phyloP scores from a whole-genome alignment of 2,888 invertebrate genomes.

The Drosophila histrio region DNA sequence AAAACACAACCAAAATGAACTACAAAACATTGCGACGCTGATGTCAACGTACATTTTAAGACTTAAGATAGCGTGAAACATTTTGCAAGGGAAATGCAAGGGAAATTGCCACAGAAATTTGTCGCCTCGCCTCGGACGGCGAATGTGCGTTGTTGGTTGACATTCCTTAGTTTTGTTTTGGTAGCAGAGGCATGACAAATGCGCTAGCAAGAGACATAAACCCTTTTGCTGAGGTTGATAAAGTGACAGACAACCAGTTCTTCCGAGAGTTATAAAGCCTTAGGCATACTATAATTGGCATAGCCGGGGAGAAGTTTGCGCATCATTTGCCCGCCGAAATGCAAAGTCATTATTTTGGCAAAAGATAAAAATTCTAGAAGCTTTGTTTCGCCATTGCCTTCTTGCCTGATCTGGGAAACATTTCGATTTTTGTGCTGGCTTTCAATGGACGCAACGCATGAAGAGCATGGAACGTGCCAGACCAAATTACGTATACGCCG shows the following conservation, averaged over 20 bases:
- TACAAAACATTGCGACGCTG: conserved; percentile 33
- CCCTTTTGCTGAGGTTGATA: conserved; percentile 66
- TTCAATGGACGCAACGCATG: not conserved
- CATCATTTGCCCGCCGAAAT: conserved; percentile 69
- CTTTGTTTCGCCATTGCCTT: conserved; percentile 35
- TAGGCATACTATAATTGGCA: conserved; percentile 37
- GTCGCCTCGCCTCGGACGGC: conserved; percentile 1
- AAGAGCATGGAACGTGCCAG: conserved; percentile 10
- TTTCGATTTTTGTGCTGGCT: conserved; percentile 32
- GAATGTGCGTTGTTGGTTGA: conserved; percentile 15
- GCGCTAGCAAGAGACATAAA: conserved; percentile 58
- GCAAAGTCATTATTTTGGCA: conserved; percentile 71
- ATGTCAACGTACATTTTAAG: conserved; percentile 40
- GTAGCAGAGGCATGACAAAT: conserved; percentile 41
- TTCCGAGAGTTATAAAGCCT: conserved; percentile 2
- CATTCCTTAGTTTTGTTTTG: not conserved
- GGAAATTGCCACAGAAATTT: conserved; percentile 16
- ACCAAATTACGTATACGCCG: conserved; percentile 64
- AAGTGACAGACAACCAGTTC: conserved; percentile 65
- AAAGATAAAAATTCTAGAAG: conserved; percentile 49
- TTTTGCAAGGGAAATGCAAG: conserved; percentile 29
- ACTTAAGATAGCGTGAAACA: conserved; percentile 34
- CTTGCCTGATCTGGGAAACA: conserved; percentile 21
- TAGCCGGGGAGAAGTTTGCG: conserved; percentile 46
- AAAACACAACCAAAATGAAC: conserved; percentile 27